Evolutionary conservation across 2,888 invertebrate genomes (phyloP).

Genomic region (Trichacis sp.): DNA sequence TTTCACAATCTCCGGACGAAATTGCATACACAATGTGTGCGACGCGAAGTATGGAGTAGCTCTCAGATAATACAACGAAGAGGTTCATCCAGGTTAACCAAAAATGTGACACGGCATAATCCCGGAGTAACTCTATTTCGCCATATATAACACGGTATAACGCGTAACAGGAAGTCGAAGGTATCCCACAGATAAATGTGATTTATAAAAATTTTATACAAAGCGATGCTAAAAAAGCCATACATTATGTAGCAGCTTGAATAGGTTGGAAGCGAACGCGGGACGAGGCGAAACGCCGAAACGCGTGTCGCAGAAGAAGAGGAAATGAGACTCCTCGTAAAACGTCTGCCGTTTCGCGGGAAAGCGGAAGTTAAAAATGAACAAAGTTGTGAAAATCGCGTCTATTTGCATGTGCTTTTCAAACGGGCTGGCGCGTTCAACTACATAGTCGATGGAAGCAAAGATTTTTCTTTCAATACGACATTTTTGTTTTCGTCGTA

Average conservation of each 20-base stretch:
- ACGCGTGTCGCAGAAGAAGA: slow-evolving; percentile 13
- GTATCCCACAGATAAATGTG: slow-evolving; percentile 26
- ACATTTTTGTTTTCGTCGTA: neutral
- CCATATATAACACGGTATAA: slow-evolving; percentile 17
- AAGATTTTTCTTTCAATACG: neutral
- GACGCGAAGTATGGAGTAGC: neutral
- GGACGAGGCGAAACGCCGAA: slow-evolving; percentile 12
- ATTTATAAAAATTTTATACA: slow-evolving; percentile 36
- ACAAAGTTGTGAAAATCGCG: slow-evolving; percentile 6
- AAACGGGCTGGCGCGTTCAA: neutral
- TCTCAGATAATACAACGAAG: slow-evolving; percentile 2
- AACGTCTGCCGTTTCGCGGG: slow-evolving; percentile 3
- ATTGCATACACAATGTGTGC: neutral
- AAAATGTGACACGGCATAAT: slow-evolving; percentile 24
- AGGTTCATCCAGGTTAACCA: slow-evolving; percentile 20
- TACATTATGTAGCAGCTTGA: slow-evolving; percentile 24
- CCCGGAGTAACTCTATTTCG: slow-evolving; percentile 4
- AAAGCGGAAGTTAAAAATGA: slow-evolving; percentile 7
- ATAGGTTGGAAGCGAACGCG: slow-evolving; percentile 10
- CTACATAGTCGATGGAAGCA: neutral
- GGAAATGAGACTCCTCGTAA: slow-evolving; percentile 16
- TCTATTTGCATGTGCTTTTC: neutral
- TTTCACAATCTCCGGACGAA: neutral
- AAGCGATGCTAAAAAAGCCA: slow-evolving; percentile 23
- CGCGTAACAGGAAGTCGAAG: slow-evolving; percentile 22